Conservation (phyloP, 1,140 invertebrate species). For the Lordiphosa stackelbergi region DNA sequence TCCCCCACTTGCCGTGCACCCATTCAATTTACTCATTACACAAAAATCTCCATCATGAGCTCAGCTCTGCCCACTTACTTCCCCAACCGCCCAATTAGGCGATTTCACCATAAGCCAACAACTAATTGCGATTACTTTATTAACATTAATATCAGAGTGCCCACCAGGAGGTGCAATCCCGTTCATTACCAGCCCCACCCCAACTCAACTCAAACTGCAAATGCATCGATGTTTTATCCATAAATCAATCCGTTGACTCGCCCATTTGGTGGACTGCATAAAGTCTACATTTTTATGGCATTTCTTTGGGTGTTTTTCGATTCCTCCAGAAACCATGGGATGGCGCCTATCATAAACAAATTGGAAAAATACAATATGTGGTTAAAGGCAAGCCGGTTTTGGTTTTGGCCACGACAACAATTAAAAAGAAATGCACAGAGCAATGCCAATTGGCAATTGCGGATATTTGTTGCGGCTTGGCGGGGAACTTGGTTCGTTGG, state of each 20-base stretch:
- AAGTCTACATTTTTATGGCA: slow-evolving; percentile 29
- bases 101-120: slow-evolving; percentile 4
- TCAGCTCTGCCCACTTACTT: slow-evolving; percentile 12
- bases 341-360: slow-evolving; percentile 53
- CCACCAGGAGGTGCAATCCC: neutral
- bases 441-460: slow-evolving; percentile 60
- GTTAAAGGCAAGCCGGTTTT: slow-evolving; percentile 10
- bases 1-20: neutral
- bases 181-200: neutral
- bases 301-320: slow-evolving; percentile 13
- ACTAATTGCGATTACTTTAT: slow-evolving; percentile 12
- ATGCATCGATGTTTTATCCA: slow-evolving; percentile 8
- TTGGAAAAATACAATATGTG: slow-evolving; percentile 22
- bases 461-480: slow-evolving; percentile 39
- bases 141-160: slow-evolving; percentile 1
- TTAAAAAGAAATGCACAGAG: slow-evolving; percentile 62
- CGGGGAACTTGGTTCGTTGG: neutral
- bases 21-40: slow-evolving; percentile 2
- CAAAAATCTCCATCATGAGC: slow-evolving; percentile 6
- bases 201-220: neutral
- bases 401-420: slow-evolving; percentile 40
- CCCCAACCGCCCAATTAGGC: slow-evolving; percentile 4
- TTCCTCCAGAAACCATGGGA: slow-evolving; percentile 27
- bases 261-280: slow-evolving; percentile 24
- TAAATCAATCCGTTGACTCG: slow-evolving; percentile 29